A percentile compares a stretch with the other conserved stretches of the same genome.
Conservation (phyloP, 2,888 invertebrate species). For the Ceratothoa steindachneri region DNA sequence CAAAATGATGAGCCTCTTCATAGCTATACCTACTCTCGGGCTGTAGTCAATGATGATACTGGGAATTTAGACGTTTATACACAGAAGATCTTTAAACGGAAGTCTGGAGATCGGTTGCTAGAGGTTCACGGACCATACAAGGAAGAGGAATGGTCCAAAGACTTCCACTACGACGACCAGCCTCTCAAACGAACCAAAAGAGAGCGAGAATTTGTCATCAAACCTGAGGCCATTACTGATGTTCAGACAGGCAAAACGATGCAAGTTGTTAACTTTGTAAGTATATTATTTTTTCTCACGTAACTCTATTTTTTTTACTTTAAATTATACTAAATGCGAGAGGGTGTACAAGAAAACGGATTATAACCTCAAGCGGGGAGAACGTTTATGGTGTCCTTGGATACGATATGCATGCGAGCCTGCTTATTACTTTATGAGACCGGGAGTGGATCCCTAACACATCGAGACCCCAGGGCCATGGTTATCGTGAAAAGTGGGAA, state of each 20-base stretch:
- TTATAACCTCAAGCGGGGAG: too few species aligned
- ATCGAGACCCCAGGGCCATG: too few species aligned
- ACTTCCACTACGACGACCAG: conserved; percentile 1
- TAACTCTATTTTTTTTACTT: neutral
- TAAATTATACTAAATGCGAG: too few species aligned
- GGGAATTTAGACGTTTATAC: conserved; percentile 17
- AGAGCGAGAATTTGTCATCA: conserved; percentile 43
- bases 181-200: conserved; percentile 28
- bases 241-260: conserved; percentile 39
- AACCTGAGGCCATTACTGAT: conserved; percentile 46
- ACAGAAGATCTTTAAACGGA: conserved; percentile 9
- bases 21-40: conserved; percentile 12
- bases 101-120: conserved; percentile 4
- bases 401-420: too few species aligned
- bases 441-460: too few species aligned
- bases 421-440: too few species aligned
- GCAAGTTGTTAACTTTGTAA: conserved; percentile 43
- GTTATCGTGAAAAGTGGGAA: too few species aligned
- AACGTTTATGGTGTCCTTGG: too few species aligned
- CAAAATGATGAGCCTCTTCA: neutral
- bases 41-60: conserved; percentile 9
- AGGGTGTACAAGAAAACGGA: too few species aligned
- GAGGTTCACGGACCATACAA: conserved; percentile 16
- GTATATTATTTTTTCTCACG: conserved; percentile 1
- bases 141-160: neutral